Base-by-base conservation (phyloP, 2,113 vertebrate genomes). In the Chamaea fasciata region DNA sequence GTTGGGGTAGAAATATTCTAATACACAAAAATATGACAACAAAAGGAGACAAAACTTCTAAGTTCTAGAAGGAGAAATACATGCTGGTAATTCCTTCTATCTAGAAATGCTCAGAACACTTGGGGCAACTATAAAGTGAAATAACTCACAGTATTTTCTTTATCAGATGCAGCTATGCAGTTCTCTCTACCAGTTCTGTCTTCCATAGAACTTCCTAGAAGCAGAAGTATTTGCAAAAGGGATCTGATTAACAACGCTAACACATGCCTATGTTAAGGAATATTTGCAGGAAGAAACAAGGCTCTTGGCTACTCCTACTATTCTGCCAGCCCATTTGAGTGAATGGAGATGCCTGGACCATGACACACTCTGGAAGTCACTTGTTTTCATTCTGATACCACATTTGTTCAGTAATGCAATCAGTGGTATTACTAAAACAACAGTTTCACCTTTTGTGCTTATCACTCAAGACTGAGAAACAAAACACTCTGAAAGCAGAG, bases 81-180 rank as follows among this genome's bases (percentile, higher is more conserved):
- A 83, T 6, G 9, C 11, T 63, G 13, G 41, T 35, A 22, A 56
- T 30, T 70, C 69, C 64, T 60, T 31, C 35, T 67, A 31, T 60
- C 47, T 52, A 93, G 49, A 88, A 92, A 77, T 5, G 18, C 53
- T 82, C 47, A 64, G 33, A 92, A 49, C 56, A 88, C 67, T 39
- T 50, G 20, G 20, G 57, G 30, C 39, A 90, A 81, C 64, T 74
- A 86, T 6, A 35, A 95, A 89, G 50, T 57, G 10, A 24, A 85
- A 3, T 55, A 96, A 97, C 97, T 98, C 90, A 98, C 98, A 27
- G 44, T 60, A 85, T 87, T 96, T 90, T 65, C 71, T 92, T 97
- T 88, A 73, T 93, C 92, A 89, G 87, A 13, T 93, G 86, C 81
- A 60, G 88, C 33, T 79, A 23, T 35, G 37, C 86, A 80, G 59